A percentile compares a stretch with the other conserved stretches of the same genome.
Evolutionary conservation across 35 echinoderm and acorn worm species (phyloP).

Genomic region (Eucidaris tribuloides): DNA sequence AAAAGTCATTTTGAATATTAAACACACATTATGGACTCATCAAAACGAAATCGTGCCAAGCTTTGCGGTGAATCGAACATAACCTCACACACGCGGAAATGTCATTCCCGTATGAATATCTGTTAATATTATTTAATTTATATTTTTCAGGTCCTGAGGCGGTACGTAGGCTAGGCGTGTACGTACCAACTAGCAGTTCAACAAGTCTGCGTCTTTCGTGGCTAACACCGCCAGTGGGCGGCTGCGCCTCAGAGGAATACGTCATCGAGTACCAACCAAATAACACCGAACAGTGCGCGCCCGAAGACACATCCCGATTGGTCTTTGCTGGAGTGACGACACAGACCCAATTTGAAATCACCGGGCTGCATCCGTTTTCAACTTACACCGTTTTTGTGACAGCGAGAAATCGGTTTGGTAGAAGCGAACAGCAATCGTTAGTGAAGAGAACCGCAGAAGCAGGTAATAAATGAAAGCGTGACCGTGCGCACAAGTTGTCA

Average conservation of each 20-base stretch:
- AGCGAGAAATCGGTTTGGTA: conserved; percentile 45
- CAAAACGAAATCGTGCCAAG: neutral
- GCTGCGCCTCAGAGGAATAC: conserved; percentile 18
- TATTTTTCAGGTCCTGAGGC: conserved; percentile 17
- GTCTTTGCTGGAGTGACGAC: neutral
- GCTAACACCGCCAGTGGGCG: neutral
- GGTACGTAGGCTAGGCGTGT: neutral
- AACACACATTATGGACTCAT: neutral
- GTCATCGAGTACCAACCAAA: neutral
- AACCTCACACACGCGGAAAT: neutral
- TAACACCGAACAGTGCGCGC: conserved; percentile 33
- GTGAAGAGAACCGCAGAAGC: conserved; percentile 28
- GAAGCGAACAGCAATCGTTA: neutral
- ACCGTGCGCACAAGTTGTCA: too few species aligned
- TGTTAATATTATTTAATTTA: neutral
- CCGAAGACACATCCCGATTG: neutral
- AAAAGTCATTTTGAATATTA: too few species aligned
- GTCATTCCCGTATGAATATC: too few species aligned
- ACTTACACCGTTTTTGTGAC: conserved; percentile 60
- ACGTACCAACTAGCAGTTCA: neutral
- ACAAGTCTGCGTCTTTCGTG: conserved; percentile 5
- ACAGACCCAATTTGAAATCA: neutral
- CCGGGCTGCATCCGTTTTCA: conserved; percentile 26
- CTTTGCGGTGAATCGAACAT: neutral
- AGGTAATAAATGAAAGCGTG: too few species aligned